Base-by-base conservation (phyloP, 2,797 vertebrate genomes). In the Zalophus californianus region DNA sequence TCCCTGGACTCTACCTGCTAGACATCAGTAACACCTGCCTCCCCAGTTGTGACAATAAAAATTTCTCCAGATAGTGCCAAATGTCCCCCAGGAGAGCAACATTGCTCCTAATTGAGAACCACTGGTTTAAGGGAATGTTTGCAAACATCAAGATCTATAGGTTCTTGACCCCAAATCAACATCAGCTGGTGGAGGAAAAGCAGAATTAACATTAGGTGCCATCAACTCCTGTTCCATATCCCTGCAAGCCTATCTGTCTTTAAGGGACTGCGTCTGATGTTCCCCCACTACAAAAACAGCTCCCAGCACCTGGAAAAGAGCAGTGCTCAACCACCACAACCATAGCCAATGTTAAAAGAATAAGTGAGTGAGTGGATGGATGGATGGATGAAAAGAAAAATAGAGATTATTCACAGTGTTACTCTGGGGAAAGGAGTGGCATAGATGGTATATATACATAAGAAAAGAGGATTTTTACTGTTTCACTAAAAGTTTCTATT, bases 401-500 rank as follows among this genome's bases (percentile, higher is more conserved):
- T 27, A 1, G 20, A 4, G 35, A 62, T 78, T 68, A 60, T 60
- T 52, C n/a, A 88, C 14, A 38, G 60, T 91, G 32, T 89, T 88
- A 48, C 52, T 91, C 35, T 72, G n/a, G 15, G 56, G 41, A 95
- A 66, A 50, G 15, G 52, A 88, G 27, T 96, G n/a, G 38, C 29
- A 20, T 20, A 14, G n/a, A n/a, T 82, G 21, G 0, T 50, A 27
- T 18, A 0, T 72, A 0, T 72, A 21, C 20, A 60, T 82, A 44
- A 86, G 62, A 86, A 95, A 79, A 44, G 7, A 12, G 18, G 10
- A 20, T 94, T 82, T 96, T 96, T 89, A 75, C 56, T 35, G 3
- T 15, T 93, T 84, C 70, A 80, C 44, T 91, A 44, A 88, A 86
- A 82, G n/a, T n/a, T 32, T 90, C 38, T 72, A 58, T 86, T 90